Base-by-base conservation (phyloP, 2,113 vertebrate genomes). In the Sinocyclocheilus maitianheensis region DNA sequence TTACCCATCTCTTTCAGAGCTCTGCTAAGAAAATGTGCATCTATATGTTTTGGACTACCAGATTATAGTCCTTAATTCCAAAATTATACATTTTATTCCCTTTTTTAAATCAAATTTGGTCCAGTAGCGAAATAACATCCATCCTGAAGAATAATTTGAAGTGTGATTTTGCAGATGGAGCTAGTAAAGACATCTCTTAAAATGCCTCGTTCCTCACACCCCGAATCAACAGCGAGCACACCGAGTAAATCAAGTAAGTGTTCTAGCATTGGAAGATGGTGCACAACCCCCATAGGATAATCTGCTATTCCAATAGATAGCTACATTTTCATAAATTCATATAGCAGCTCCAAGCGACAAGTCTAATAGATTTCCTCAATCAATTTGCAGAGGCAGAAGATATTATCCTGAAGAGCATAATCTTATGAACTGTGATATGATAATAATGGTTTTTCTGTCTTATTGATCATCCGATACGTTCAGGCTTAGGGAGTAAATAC, bases 311-410 rank as follows among this genome's bases (percentile, higher is more conserved):
- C 14, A 83, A 85, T 51, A 85, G 58, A 85, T 83, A 34, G 30
- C 30, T 34, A 83, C 79, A 67, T 87, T 84, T 87, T 89, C 75
- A 78, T 85, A 87, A 89, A 37, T 83, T 53, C 86, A 81, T 77
- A 83, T 77, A 79, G 81, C 85, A 85, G 58, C 88, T 89, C 55
- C 55, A 16, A 89, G 86, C 86, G 86, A 87, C 88, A 83, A 65
- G 65, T 89, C 82, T 89, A 89, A 87, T 87, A 87, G 80, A 87
- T 87, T 87, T 89, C 81, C 88, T 87, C 79, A 89, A 87, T 89
- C 88, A 89, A 85, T 89, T 89, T 83, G 82, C 67, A 67, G 79
- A 14, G 77, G n/a, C 81, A 83, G 77, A 62, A 85, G 77, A 87
- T 87, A 65, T 48, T 74, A 81, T 85, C 65, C 67, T 69, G 62